Percentiles rank a stretch among this genome's conserved stretches.
Evolutionary conservation across 2,888 invertebrate species (phyloP).

Genomic region (Poecilus cupreus): DNA sequence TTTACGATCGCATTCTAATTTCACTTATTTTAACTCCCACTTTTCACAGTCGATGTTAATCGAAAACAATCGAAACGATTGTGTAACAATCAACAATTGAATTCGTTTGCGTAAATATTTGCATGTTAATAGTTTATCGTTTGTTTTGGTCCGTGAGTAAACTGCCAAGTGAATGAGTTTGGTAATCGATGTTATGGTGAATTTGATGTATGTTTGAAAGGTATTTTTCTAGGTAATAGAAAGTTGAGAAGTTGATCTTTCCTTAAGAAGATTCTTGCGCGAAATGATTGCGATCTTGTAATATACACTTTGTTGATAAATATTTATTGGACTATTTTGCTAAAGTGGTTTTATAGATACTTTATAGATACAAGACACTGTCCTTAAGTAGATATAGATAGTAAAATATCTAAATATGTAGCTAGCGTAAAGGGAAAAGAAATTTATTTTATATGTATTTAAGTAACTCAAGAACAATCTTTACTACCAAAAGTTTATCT

Average conservation of each 20-base stretch:
- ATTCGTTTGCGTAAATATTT: slow-evolving; percentile 36
- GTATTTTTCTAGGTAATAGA: slow-evolving; percentile 34
- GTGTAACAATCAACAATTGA: slow-evolving; percentile 2
- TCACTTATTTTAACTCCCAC: too few relatives aligned
- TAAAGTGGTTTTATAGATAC: neutral
- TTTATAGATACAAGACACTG: neutral
- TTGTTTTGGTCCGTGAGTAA: slow-evolving; percentile 37
- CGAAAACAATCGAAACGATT: neutral
- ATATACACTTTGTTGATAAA: neutral
- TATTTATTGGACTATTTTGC: slow-evolving; percentile 24
- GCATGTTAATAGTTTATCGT: slow-evolving; percentile 25
- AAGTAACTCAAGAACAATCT: too few relatives aligned
- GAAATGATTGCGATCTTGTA: slow-evolving; percentile 21
- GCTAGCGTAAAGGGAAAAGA: neutral
- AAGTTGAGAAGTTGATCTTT: slow-evolving; percentile 19
- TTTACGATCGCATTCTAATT: too few relatives aligned
- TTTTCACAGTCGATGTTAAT: too few relatives aligned
- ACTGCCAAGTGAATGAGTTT: slow-evolving; percentile 37
- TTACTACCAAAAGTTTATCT: too few relatives aligned
- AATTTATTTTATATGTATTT: neutral
- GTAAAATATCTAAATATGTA: slow-evolving; percentile 7
- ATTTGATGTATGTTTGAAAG: slow-evolving; percentile 3
- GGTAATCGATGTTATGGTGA: slow-evolving; percentile 24
- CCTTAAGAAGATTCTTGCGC: slow-evolving; percentile 30
- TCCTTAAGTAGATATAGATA: neutral